A percentile compares a stretch with the other conserved stretches of the same genome.
These are phyloP conservation scores for Menidia menidia DNA, from an alignment of 2,797 vertebrate species.

Conservation along the genomic window DNA sequence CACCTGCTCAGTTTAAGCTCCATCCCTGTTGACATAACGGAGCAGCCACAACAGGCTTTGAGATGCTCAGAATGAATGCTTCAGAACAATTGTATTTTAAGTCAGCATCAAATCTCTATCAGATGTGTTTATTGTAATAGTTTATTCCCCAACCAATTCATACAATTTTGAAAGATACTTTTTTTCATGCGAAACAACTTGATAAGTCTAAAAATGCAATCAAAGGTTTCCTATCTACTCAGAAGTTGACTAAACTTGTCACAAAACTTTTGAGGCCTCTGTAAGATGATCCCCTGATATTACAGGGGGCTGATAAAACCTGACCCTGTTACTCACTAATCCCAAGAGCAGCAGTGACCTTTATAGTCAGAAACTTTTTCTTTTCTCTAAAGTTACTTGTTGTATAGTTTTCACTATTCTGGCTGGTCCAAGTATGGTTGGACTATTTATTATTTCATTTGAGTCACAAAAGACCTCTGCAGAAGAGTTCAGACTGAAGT, in stretches of 20 bases:
- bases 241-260: slow-evolving; percentile 23
- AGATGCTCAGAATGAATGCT: too few species aligned
- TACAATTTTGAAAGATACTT: not conserved
- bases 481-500: not conserved
- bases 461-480: slow-evolving; percentile 7
- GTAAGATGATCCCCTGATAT: slow-evolving; percentile 17
- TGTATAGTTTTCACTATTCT: slow-evolving; percentile 30
- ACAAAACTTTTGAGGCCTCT: slow-evolving; percentile 12
- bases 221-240: not conserved
- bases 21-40: too few species aligned
- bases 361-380: slow-evolving; percentile 13
- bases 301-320: not conserved
- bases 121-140: too few species aligned
- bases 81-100: too few species aligned
- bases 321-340: slow-evolving; percentile 2
- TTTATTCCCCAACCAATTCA: too few species aligned
- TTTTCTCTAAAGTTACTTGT: slow-evolving; percentile 16
- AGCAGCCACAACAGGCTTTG: too few species aligned
- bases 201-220: not conserved
- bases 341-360: slow-evolving; percentile 4
- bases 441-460: slow-evolving; percentile 36
- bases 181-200: not conserved
- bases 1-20: too few species aligned
- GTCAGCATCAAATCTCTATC: too few species aligned
- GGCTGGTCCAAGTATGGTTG: slow-evolving; percentile 12